Evolutionary conservation across 2,888 invertebrate species (phyloP).

Genomic region (Cheilosia soror): DNA sequence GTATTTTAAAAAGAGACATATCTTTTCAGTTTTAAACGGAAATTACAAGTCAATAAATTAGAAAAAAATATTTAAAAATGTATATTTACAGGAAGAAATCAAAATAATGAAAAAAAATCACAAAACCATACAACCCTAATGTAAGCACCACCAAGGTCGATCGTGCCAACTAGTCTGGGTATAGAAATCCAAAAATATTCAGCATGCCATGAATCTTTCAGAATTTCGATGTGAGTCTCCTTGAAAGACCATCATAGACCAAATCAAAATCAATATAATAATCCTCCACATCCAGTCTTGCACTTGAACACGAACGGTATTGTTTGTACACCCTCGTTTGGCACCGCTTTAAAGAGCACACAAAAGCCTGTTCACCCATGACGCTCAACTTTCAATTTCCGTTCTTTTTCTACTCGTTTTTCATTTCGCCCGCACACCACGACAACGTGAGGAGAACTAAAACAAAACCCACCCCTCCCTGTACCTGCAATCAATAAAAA

Average conservation of each 20-base stretch:
- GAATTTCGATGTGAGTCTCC: neutral
- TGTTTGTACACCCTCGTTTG: slow-evolving; percentile 9
- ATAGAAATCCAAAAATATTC: no score
- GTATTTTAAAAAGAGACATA: no score
- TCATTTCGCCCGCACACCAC: slow-evolving; percentile 6
- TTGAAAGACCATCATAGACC: neutral
- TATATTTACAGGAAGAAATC: no score
- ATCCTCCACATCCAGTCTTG: slow-evolving; percentile 28
- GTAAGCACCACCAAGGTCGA: no score
- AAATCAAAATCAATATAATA: slow-evolving; percentile 35
- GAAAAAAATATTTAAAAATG: no score
- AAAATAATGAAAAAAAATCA: no score
- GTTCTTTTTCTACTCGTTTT: slow-evolving; percentile 43
- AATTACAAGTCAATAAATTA: no score
- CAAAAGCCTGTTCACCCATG: slow-evolving; percentile 47
- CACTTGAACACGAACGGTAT: slow-evolving; percentile 32
- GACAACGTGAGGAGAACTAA: neutral
- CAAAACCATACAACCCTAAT: no score
- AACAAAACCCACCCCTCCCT: neutral
- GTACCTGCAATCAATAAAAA: slow-evolving; percentile 47
- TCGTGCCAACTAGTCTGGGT: no score
- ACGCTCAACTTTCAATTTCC: slow-evolving; percentile 59
- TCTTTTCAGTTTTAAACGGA: no score
- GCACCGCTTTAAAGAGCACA: neutral
- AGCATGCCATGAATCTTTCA: neutral